A percentile compares a stretch with the other conserved stretches of the same genome.
Conservation (phyloP, 2,113 vertebrate genomes). For the Numida meleagris region DNA sequence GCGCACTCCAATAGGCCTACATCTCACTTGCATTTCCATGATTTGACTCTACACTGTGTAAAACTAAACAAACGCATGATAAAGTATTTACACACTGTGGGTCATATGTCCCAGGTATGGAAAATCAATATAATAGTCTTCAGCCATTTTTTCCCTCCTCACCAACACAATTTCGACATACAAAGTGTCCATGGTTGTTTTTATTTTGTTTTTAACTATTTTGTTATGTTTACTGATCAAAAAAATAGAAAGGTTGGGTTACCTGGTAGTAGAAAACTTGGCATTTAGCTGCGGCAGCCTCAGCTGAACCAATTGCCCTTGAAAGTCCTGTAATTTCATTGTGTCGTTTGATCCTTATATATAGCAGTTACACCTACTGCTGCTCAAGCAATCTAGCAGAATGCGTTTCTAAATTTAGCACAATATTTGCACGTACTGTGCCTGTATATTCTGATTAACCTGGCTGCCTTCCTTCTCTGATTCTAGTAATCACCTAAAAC, state of each 20-base stretch:
- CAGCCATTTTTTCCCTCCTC: neutral
- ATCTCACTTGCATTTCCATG: neutral
- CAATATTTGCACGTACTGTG: slow-evolving; percentile 5
- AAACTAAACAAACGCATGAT: neutral
- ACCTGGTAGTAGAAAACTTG: neutral
- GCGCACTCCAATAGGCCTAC: too few species aligned
- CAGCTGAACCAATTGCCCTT: slow-evolving; percentile 25
- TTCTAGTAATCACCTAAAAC: slow-evolving; percentile 12
- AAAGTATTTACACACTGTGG: neutral
- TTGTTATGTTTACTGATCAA: neutral
- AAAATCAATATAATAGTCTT: neutral
- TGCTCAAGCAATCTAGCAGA: neutral
- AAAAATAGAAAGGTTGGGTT: neutral
- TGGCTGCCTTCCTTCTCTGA: neutral
- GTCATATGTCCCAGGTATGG: neutral
- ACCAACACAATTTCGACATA: neutral
- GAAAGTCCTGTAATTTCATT: slow-evolving; percentile 7
- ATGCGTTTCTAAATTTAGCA: slow-evolving; percentile 58
- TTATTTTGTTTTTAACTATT: neutral
- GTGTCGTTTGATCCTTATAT: neutral
- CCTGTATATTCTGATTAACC: slow-evolving; percentile 27
- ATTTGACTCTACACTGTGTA: neutral
- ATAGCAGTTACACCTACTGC: neutral
- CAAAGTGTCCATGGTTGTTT: neutral
- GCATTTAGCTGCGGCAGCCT: neutral